Conservation (phyloP, 2,888 invertebrate species). For the Eubasilissa splendida region DNA sequence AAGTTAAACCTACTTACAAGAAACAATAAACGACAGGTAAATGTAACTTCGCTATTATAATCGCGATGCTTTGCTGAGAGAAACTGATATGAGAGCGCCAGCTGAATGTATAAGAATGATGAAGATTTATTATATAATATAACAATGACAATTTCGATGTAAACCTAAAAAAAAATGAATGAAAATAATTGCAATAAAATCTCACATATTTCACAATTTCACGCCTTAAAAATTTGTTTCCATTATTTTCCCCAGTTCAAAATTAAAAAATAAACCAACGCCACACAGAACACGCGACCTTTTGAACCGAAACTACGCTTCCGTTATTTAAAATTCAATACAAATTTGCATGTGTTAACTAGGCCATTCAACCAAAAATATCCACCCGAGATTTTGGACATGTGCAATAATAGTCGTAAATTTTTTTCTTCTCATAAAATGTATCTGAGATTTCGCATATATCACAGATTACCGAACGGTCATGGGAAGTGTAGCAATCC, state of each 20-base stretch:
- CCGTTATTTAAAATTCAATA: slow-evolving; percentile 19
- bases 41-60: too few species aligned
- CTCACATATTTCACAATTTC: slow-evolving; percentile 32
- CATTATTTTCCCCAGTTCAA: background rate
- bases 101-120: too few species aligned
- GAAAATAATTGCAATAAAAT: background rate
- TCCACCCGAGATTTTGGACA: background rate
- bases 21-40: too few species aligned
- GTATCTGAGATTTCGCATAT: slow-evolving; percentile 37
- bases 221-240: slow-evolving; percentile 33
- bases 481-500: slow-evolving; percentile 52
- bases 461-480: slow-evolving; percentile 55
- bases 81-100: too few species aligned
- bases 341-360: slow-evolving; percentile 31
- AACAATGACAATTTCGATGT: too few species aligned
- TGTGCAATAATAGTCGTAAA: background rate
- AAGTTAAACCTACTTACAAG: too few species aligned
- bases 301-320: slow-evolving; percentile 15
- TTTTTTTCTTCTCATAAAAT: slow-evolving; percentile 24
- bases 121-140: too few species aligned
- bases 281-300: slow-evolving; percentile 34
- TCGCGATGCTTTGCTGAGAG: too few species aligned
- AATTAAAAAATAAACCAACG: slow-evolving; percentile 15
- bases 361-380: slow-evolving; percentile 22
- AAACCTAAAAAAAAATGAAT: background rate